Conservation (phyloP, 2,113 vertebrate genomes). For the Misgurnus anguillicaudatus region DNA sequence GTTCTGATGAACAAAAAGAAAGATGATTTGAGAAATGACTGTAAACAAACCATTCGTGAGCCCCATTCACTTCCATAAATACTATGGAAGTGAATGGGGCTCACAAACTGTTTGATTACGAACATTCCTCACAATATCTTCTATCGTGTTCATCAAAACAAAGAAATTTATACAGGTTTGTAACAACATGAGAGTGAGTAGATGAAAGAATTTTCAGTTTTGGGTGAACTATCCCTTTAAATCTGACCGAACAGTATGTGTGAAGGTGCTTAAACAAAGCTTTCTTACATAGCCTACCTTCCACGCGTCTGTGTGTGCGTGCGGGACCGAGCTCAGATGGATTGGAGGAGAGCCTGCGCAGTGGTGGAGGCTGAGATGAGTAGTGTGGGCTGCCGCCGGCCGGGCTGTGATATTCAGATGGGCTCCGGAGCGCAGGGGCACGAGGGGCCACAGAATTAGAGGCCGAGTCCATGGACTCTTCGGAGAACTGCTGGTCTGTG, state of each 20-base stretch:
- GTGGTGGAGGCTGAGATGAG: conserved; percentile 63
- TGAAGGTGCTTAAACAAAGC: conserved; percentile 33
- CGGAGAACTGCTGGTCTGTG: conserved; percentile 70
- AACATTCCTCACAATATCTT: too few species aligned
- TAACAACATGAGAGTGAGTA: too few species aligned
- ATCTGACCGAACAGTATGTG: neutral
- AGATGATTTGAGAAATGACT: too few species aligned
- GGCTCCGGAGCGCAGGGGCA: conserved; percentile 58
- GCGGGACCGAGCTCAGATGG: conserved; percentile 73
- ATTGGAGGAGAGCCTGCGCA: conserved; percentile 75
- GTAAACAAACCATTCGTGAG: too few species aligned
- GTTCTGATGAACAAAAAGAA: too few species aligned
- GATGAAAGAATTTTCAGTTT: neutral
- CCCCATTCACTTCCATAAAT: too few species aligned
- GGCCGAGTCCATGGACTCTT: conserved; percentile 66
- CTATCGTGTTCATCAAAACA: too few species aligned
- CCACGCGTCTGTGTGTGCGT: conserved; percentile 79
- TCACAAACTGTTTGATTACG: too few species aligned
- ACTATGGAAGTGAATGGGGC: too few species aligned
- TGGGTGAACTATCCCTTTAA: neutral
- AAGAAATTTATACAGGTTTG: too few species aligned
- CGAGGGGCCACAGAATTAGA: conserved; percentile 66
- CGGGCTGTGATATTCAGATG: conserved; percentile 60
- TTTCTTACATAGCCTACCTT: conserved; percentile 79
- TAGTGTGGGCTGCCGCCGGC: conserved; percentile 64